These are phyloP conservation scores for Lindbergichthys nudifrons DNA, from an alignment of 2,797 vertebrate genomes.

Conservation along the genomic window DNA sequence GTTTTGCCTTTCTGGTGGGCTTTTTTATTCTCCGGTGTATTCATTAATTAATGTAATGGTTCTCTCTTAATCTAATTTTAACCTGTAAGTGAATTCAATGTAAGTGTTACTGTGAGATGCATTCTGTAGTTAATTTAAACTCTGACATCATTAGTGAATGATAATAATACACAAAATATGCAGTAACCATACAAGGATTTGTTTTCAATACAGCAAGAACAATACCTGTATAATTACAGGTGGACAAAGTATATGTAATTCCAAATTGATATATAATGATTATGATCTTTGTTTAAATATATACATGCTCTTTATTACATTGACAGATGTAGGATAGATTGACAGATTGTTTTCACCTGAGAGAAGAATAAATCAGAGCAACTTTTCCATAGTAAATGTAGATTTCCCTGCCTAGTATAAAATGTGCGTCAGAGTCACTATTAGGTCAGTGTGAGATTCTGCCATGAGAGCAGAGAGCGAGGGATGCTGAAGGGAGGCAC, in stretches of 20 bases:
- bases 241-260: too few species aligned
- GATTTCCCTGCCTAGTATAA: conserved; percentile 32
- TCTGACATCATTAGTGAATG: not conserved
- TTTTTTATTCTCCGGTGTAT: conserved; percentile 7
- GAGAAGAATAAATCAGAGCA: conserved; percentile 26
- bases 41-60: conserved; percentile 1
- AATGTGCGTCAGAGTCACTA: conserved; percentile 42
- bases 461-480: conserved; percentile 38
- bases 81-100: not conserved
- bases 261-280: not conserved
- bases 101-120: not conserved
- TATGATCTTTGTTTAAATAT: conserved; percentile 2
- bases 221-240: not conserved
- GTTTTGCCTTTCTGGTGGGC: conserved; percentile 11
- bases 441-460: conserved; percentile 38
- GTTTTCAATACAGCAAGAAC: not conserved
- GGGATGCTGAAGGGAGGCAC: conserved; percentile 33
- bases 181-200: too few species aligned
- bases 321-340: not conserved
- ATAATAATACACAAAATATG: not conserved
- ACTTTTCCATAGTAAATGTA: conserved; percentile 9
- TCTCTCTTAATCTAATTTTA: not conserved
- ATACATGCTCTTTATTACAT: too few species aligned
- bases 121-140: not conserved
- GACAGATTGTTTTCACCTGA: conserved; percentile 47